Conservation (phyloP, 2,888 invertebrate species). For the Lasioglossum oenotherae region DNA sequence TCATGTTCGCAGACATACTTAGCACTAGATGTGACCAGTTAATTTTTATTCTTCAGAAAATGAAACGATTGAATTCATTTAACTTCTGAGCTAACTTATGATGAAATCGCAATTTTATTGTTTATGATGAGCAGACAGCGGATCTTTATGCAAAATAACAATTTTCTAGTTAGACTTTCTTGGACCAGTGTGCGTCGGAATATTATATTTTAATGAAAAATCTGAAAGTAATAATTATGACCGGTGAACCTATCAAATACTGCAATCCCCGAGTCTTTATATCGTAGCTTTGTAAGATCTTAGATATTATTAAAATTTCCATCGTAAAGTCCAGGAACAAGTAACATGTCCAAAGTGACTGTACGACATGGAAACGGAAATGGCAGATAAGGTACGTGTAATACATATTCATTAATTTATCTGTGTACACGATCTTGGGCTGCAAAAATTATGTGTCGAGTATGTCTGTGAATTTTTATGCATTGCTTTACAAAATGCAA, state of each 20-base stretch:
- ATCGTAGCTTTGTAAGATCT: neutral
- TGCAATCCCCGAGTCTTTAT: neutral
- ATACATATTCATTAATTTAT: slow-evolving; percentile 4
- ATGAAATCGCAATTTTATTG: neutral
- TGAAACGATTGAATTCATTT: neutral
- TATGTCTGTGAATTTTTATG: neutral
- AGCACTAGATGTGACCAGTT: neutral
- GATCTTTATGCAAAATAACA: neutral
- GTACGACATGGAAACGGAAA: neutral
- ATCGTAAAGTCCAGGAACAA: neutral
- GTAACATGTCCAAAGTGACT: neutral
- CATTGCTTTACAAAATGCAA: neutral
- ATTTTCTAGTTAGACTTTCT: neutral
- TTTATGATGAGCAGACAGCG: neutral
- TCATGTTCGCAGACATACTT: no score
- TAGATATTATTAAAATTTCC: neutral
- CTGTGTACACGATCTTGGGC: neutral
- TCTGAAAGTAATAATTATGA: neutral
- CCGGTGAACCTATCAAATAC: neutral
- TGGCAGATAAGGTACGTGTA: neutral
- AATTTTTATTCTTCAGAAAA: neutral
- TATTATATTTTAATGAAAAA: neutral
- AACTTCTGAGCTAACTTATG: neutral
- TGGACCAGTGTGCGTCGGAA: no score
- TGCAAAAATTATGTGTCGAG: neutral